Percentiles rank a stretch among this genome's conserved stretches.
These are phyloP conservation scores for Silurus glanis DNA, from an alignment of 2,113 vertebrate genomes.

Conservation along the genomic window DNA sequence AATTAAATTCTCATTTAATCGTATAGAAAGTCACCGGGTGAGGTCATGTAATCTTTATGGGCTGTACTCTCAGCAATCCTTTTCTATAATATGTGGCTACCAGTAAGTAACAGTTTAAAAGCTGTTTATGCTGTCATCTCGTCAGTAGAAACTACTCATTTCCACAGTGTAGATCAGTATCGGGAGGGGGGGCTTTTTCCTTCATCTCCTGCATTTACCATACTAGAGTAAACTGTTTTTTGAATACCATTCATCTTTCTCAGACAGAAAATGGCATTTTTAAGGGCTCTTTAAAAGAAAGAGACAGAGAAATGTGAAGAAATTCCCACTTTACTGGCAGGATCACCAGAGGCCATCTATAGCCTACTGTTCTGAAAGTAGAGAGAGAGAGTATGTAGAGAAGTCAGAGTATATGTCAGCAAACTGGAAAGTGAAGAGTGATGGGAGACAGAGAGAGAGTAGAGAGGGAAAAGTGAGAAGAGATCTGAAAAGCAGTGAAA, in stretches of 20 bases:
- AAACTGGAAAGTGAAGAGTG: neutral
- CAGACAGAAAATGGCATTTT: neutral
- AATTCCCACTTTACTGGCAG: conserved; percentile 22
- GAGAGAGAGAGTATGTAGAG: conserved; percentile 23
- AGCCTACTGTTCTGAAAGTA: conserved; percentile 19
- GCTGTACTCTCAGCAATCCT: conserved; percentile 42
- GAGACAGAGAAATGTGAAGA: conserved; percentile 13
- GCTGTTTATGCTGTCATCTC: conserved; percentile 6
- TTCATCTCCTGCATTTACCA: neutral
- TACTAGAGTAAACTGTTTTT: neutral
- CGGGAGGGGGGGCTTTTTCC: neutral
- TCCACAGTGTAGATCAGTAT: neutral
- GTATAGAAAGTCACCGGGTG: conserved; percentile 39
- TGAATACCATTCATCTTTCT: neutral
- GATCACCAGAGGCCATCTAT: conserved; percentile 17
- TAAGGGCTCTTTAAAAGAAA: conserved; percentile 7
- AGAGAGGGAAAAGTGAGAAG: neutral
- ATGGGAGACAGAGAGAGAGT: neutral
- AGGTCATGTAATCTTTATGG: conserved; percentile 39
- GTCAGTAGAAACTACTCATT: conserved; percentile 1
- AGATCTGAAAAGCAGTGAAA: conserved; percentile 37
- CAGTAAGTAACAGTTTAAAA: conserved; percentile 30
- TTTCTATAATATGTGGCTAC: conserved; percentile 30
- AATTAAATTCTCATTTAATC: conserved; percentile 73
- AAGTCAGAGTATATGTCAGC: conserved; percentile 1